A percentile compares a stretch with the other conserved stretches of the same genome.
These are phyloP conservation scores for Micrasema longulum DNA, from an alignment of 1,140 invertebrate genomes.

Conservation along the genomic window DNA sequence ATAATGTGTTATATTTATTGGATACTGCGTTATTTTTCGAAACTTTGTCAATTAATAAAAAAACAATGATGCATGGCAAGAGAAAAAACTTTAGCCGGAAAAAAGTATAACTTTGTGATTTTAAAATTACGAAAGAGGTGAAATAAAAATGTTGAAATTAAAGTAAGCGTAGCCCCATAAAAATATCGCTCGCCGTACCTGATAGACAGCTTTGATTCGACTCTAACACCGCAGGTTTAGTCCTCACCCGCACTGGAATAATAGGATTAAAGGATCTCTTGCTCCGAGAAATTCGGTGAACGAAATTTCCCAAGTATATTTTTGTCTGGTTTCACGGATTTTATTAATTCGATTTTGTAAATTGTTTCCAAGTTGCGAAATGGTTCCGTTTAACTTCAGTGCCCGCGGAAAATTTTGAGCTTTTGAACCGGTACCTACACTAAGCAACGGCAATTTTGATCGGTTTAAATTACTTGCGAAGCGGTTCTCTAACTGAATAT, in stretches of 20 bases:
- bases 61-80: too few species aligned
- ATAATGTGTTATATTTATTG: too few species aligned
- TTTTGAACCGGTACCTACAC: not conserved
- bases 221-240: not conserved
- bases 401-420: not conserved
- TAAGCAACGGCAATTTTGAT: not conserved
- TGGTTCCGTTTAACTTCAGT: not conserved
- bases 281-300: not conserved
- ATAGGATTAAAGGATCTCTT: not conserved
- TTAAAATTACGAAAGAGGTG: too few species aligned
- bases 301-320: conserved; percentile 3
- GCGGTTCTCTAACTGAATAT: not conserved
- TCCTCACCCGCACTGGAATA: not conserved
- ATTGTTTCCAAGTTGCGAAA: conserved; percentile 10
- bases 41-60: too few species aligned
- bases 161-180: too few species aligned
- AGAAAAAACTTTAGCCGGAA: too few species aligned
- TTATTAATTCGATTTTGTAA: conserved; percentile 26
- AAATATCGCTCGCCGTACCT: too few species aligned
- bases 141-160: too few species aligned
- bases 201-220: too few species aligned
- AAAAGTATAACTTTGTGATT: too few species aligned
- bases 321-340: conserved; percentile 23
- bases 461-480: conserved; percentile 1
- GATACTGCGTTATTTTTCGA: too few species aligned